phyloP scores from a whole-genome alignment of 1,140 invertebrate genomes.

The Antheraea mylitta region DNA sequence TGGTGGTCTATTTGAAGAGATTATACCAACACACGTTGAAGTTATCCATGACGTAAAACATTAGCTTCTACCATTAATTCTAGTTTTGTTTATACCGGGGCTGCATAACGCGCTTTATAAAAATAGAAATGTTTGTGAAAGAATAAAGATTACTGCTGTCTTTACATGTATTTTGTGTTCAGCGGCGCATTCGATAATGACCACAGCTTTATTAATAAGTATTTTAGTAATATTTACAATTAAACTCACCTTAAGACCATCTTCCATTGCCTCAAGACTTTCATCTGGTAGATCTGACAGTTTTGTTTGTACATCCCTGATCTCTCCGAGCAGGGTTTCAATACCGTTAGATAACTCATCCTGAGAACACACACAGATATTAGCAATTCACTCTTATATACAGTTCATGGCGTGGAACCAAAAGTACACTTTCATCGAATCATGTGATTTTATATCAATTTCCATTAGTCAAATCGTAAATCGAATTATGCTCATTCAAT shows the following conservation, averaged over 20 bases:
- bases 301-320: constrained; percentile 82
- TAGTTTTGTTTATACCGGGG: background rate
- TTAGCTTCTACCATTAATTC: background rate
- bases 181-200: background rate
- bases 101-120: background rate
- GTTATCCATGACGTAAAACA: background rate
- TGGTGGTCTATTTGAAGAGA: background rate
- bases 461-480: background rate
- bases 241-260: constrained; percentile 82
- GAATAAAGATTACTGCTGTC: no score
- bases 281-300: constrained; percentile 84
- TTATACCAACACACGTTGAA: background rate
- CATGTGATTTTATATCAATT: background rate
- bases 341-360: constrained; percentile 83
- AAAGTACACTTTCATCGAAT: constrained; percentile 11
- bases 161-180: background rate
- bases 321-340: constrained; percentile 81
- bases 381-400: constrained; percentile 42
- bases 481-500: constrained; percentile 7
- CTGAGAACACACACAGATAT: constrained; percentile 79
- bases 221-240: background rate
- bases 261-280: constrained; percentile 84
- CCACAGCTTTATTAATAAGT: background rate
- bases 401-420: constrained; percentile 32
- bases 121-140: background rate